phyloP scores from a whole-genome alignment of 2,797 vertebrate genomes.

The Eremophila alpestris region DNA sequence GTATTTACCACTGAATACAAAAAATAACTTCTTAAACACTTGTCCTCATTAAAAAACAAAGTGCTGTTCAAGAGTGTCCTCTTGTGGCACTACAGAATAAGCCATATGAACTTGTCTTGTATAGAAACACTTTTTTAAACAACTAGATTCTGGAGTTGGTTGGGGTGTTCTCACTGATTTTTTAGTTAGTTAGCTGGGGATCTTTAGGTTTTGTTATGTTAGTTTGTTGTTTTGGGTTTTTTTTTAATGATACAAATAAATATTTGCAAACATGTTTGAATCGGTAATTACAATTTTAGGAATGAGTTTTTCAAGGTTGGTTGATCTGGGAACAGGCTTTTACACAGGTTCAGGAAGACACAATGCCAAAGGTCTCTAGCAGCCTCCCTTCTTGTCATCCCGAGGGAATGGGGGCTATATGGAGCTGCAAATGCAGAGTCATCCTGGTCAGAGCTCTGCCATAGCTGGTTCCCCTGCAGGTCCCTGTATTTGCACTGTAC shows the following conservation, averaged over 20 bases:
- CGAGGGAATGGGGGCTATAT: rapidly evolving
- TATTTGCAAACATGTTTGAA: not conserved
- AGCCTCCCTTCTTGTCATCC: rapidly evolving
- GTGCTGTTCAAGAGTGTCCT: not conserved
- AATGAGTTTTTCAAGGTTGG: not conserved
- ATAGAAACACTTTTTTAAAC: not conserved
- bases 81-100: constrained; percentile 15
- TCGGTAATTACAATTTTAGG: not conserved
- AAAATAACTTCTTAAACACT: rapidly evolving
- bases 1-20: not conserved
- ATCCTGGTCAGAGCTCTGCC: not conserved
- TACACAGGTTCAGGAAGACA: rapidly evolving
- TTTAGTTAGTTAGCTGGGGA: rapidly evolving
- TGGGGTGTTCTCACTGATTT: rapidly evolving
- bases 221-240: too few species aligned
- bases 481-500: rapidly evolving
- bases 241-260: not conserved
- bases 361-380: not conserved
- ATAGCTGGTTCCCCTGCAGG: rapidly evolving
- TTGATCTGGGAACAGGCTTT: not conserved
- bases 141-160: not conserved
- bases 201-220: not conserved
- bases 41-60: not conserved
- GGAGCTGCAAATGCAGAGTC: rapidly evolving
- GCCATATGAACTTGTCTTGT: not conserved